These are phyloP conservation scores for Penelope pileata DNA, from an alignment of 2,113 vertebrate species.

Conservation along the genomic window DNA sequence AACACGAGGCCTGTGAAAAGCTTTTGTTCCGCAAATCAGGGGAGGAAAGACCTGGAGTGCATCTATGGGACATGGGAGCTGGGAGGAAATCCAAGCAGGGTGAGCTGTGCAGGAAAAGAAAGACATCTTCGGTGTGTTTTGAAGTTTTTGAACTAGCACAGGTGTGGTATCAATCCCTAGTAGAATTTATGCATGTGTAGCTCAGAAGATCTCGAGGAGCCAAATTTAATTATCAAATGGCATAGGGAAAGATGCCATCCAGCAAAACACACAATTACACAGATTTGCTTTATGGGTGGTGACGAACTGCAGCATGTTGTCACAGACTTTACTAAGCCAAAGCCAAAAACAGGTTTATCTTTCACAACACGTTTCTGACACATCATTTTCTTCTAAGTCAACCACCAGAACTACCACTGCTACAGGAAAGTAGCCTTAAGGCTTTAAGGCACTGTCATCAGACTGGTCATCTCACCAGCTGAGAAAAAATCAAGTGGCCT, in stretches of 20 bases:
- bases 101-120: background rate
- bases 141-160: slow-evolving; percentile 24
- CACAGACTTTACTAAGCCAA: background rate
- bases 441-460: background rate
- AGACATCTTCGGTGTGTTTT: background rate
- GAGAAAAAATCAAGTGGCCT: background rate
- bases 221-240: background rate
- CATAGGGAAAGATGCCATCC: background rate
- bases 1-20: background rate
- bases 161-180: background rate
- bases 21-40: background rate
- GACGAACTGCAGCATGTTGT: background rate
- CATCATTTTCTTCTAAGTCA: background rate
- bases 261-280: background rate
- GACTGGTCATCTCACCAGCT: background rate
- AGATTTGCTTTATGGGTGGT: background rate
- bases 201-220: background rate
- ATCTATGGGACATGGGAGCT: background rate
- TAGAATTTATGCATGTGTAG: background rate
- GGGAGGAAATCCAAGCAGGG: background rate
- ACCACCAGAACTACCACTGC: background rate
- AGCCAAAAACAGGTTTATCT: background rate
- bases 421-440: background rate
- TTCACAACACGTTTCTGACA: background rate
- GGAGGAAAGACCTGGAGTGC: background rate